These are phyloP conservation scores for Xiphophorus hellerii DNA, from an alignment of 2,113 vertebrate species.

Conservation along the genomic window DNA sequence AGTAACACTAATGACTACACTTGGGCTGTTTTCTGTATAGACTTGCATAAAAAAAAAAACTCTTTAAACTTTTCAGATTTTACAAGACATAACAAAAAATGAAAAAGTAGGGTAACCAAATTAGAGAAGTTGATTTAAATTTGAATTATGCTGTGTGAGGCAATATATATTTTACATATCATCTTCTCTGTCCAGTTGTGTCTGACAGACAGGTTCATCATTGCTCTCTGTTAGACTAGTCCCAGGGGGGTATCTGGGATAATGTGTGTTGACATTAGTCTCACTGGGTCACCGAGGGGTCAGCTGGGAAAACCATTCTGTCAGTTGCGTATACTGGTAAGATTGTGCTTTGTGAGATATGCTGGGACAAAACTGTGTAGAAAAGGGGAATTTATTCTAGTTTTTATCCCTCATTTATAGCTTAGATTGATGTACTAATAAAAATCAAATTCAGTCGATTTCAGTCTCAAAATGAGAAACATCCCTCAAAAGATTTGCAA, in stretches of 20 bases:
- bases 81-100: background rate
- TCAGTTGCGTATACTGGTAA: background rate
- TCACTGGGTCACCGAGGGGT: conserved; percentile 5
- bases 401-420: too few species aligned
- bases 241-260: background rate
- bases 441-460: too few species aligned
- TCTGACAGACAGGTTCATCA: background rate
- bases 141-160: background rate
- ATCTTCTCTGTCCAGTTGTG: background rate
- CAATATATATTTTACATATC: background rate
- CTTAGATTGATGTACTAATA: too few species aligned
- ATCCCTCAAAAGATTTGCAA: too few species aligned
- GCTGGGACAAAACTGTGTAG: background rate
- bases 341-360: background rate
- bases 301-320: background rate
- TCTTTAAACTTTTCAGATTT: conserved; percentile 2
- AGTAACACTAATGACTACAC: background rate
- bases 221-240: background rate
- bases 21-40: background rate
- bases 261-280: background rate
- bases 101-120: background rate
- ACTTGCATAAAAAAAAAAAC: background rate
- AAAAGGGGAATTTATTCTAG: too few species aligned
- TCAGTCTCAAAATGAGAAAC: too few species aligned
- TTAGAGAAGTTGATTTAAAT: background rate